These are phyloP conservation scores for Aphrocallistes beatrix DNA, from an alignment of 37 sponge, comb jelly and placozoan genomes.

Conservation along the genomic window DNA sequence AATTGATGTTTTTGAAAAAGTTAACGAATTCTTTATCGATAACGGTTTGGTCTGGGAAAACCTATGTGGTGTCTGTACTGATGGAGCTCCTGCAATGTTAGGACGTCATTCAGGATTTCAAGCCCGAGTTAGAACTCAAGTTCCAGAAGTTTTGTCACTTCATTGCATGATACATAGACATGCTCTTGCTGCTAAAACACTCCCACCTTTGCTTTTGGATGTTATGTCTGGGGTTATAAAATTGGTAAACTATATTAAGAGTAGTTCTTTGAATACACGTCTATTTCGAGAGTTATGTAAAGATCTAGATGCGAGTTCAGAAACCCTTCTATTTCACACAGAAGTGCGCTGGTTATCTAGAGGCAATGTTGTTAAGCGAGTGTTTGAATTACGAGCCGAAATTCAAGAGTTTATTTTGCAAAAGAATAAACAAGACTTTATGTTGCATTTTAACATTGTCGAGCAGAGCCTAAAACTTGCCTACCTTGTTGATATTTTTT, in stretches of 20 bases:
- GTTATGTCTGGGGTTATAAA: constrained; percentile 3
- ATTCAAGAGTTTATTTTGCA: not conserved
- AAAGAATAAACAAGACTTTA: not conserved
- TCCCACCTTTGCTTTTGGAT: not conserved
- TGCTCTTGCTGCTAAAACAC: not conserved
- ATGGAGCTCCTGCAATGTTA: constrained; percentile 14
- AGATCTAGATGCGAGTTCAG: constrained; percentile 10
- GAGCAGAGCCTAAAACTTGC: not conserved
- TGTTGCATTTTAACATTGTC: not conserved
- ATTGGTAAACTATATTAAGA: not conserved
- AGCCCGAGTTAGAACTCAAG: constrained; percentile 9
- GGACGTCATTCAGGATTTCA: not conserved
- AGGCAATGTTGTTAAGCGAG: not conserved
- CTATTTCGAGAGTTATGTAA: not conserved
- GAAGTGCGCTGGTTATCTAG: not conserved
- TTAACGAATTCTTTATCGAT: not conserved
- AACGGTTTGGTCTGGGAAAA: not conserved
- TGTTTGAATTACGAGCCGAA: constrained; percentile 5
- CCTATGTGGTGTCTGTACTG: constrained; percentile 7
- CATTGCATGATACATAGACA: constrained; percentile 16
- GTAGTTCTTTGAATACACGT: not conserved
- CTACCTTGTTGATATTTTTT: not conserved
- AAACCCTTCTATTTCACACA: constrained; percentile 18
- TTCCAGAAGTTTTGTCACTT: not conserved
- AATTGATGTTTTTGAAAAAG: not conserved